These are phyloP conservation scores for Leucoma salicis DNA, from an alignment of 2,888 invertebrate genomes.

Conservation along the genomic window DNA sequence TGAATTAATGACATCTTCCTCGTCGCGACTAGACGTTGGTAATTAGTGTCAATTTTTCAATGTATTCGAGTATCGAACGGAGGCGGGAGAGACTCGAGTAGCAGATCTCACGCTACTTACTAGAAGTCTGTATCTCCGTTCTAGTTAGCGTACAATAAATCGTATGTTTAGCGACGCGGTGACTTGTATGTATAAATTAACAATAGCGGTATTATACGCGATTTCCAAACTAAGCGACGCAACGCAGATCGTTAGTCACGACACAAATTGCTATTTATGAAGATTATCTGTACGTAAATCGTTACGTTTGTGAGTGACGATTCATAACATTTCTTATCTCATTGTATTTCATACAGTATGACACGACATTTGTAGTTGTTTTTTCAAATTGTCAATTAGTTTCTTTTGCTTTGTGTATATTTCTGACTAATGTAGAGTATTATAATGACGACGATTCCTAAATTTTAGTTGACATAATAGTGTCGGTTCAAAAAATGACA, in stretches of 20 bases:
- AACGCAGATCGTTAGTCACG: slow-evolving; percentile 73
- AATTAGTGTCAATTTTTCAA: slow-evolving; percentile 63
- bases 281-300: slow-evolving; percentile 66
- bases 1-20: slow-evolving; percentile 37
- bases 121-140: slow-evolving; percentile 58
- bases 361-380: too few species aligned
- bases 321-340: slow-evolving; percentile 25
- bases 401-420: too few species aligned
- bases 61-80: slow-evolving; percentile 56
- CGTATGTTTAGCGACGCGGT: slow-evolving; percentile 76
- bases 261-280: slow-evolving; percentile 77
- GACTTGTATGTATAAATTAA: slow-evolving; percentile 78
- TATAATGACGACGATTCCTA: too few species aligned
- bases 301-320: slow-evolving; percentile 39
- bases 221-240: slow-evolving; percentile 76
- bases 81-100: slow-evolving; percentile 38
- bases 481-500: too few species aligned
- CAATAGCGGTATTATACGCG: slow-evolving; percentile 76
- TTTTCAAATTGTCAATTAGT: background rate
- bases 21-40: slow-evolving; percentile 38
- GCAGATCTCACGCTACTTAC: slow-evolving; percentile 59
- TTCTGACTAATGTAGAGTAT: too few species aligned
- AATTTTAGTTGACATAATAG: too few species aligned
- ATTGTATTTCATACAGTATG: slow-evolving; percentile 7
- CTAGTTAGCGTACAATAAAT: slow-evolving; percentile 77